Evolutionary conservation across 2,797 vertebrate species (phyloP), one percentile per base, ranked within the genome.

Genomic region (Tinamus major): DNA sequence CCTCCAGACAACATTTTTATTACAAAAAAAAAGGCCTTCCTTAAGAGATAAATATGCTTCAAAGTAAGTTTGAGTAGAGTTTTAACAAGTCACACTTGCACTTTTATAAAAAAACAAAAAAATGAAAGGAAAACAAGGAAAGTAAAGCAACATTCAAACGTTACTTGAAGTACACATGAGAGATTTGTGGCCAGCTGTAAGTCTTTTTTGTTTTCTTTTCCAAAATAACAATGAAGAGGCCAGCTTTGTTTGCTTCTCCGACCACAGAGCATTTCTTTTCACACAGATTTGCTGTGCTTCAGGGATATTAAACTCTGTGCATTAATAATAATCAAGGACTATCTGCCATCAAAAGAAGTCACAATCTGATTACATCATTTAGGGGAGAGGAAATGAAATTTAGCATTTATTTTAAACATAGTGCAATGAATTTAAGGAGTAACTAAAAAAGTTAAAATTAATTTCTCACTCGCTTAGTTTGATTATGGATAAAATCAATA

Each of bases 311-410:
- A 96, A 91, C 21, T 29, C 2, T 74, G 87, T 79, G 16, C 56
- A 87, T 89, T 92, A 95, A 89, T 59, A 94, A 79, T 89, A 89
- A 85, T 92, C 85, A 94, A 72, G 63, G 39, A 63, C 70, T 91
- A 92, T 91, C 76, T 91, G 41, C 62, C 63, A 91, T 93, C 79
- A 78, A 89, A 89, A 67, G 27, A 72, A 91, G 79, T 5, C 4
- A 76, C 63, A 89, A 67, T 24, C 76, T 74, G 90, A 93, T 94
- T 92, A 76, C 67, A 93, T 94, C 85, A 87, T 89, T 76, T 92
- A 49, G 64, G 13, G n/a, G 42, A 92, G 46, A 94, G 82, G 79
- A 92, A 96, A 96, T 94, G 39, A 96, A 89, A 59, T 85, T 91
- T 91, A 85, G 59, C 24, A 0, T 67, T 95, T 81, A 63, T 88